These are phyloP conservation scores for Aegithalos caudatus DNA, from an alignment of 2,113 vertebrate genomes.

Conservation along the genomic window DNA sequence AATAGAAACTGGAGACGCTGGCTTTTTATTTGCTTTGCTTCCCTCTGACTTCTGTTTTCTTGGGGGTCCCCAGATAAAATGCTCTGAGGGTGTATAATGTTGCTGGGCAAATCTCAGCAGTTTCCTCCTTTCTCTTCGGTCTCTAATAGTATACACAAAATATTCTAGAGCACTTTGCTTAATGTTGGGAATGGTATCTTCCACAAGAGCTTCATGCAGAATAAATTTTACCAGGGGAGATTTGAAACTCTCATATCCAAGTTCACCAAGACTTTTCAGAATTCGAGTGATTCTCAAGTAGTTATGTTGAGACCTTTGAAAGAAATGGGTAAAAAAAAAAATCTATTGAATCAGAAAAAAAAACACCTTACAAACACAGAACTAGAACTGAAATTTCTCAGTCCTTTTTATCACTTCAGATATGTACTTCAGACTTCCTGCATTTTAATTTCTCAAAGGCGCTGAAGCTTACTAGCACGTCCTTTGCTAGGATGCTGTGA, in stretches of 20 bases:
- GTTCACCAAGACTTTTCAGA: constrained; percentile 95
- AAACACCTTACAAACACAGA: background rate
- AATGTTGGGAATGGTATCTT: constrained; percentile 89
- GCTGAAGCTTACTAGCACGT: background rate
- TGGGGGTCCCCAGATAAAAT: constrained; percentile 94
- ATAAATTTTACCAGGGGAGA: constrained; percentile 89
- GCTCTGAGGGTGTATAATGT: constrained; percentile 86
- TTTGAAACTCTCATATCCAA: constrained; percentile 95
- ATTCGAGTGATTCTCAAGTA: constrained; percentile 97
- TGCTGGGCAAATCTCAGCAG: constrained; percentile 89
- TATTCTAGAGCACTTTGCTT: constrained; percentile 95
- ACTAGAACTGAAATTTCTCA: background rate
- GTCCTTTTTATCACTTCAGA: background rate
- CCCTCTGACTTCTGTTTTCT: constrained; percentile 69
- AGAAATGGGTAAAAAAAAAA: background rate
- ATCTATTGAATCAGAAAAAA: background rate
- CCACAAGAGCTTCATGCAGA: constrained; percentile 89
- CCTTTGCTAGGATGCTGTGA: background rate
- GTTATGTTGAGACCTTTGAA: constrained; percentile 93
- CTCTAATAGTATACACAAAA: constrained; percentile 93
- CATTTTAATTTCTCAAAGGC: background rate
- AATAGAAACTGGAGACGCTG: constrained; percentile 45
- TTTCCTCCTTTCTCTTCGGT: constrained; percentile 84
- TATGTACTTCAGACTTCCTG: background rate
- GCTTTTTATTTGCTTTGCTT: constrained; percentile 62